phyloP scores from a whole-genome alignment of 2,888 invertebrate species.

The Watsonalla cultraria region DNA sequence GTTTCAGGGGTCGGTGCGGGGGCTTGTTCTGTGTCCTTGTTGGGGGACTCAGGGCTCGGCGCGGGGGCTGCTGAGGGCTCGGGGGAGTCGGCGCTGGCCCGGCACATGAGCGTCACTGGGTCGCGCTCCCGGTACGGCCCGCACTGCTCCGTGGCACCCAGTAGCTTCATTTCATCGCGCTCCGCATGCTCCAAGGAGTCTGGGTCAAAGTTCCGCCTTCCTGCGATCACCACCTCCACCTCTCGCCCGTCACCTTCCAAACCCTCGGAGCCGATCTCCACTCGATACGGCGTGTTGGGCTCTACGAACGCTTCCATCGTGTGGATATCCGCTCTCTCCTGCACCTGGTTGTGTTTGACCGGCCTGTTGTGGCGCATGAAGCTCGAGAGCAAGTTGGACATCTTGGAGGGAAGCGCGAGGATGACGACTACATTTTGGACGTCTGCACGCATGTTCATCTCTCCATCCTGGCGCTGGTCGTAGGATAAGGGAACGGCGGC shows the following conservation, averaged over 20 bases:
- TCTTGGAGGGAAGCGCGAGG: slow-evolving; percentile 51
- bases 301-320: slow-evolving; percentile 79
- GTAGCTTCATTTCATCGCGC: slow-evolving; percentile 70
- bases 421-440: slow-evolving; percentile 86
- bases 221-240: slow-evolving; percentile 61
- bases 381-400: slow-evolving; percentile 30
- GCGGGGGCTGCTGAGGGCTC: slow-evolving; percentile 2
- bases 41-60: slow-evolving; percentile 4
- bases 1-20: slow-evolving; percentile 40
- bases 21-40: slow-evolving; percentile 11
- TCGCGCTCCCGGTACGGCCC: slow-evolving; percentile 85
- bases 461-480: slow-evolving; percentile 89
- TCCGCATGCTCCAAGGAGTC: slow-evolving; percentile 31
- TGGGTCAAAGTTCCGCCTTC: slow-evolving; percentile 41
- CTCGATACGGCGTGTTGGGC: slow-evolving; percentile 83
- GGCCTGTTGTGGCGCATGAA: slow-evolving; percentile 35
- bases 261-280: slow-evolving; percentile 75
- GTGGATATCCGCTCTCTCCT: slow-evolving; percentile 67
- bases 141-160: slow-evolving; percentile 86
- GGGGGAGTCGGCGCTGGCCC: slow-evolving; percentile 18
- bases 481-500: slow-evolving; percentile 48
- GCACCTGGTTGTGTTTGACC: slow-evolving; percentile 30
- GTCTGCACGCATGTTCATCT: slow-evolving; percentile 84
- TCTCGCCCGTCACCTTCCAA: slow-evolving; percentile 44
- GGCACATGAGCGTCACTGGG: slow-evolving; percentile 81